Evolutionary conservation across 64 coral and sea anemone species (phyloP), one percentile per base, ranked within the genome.

Genomic region (Platygyra sinensis): DNA sequence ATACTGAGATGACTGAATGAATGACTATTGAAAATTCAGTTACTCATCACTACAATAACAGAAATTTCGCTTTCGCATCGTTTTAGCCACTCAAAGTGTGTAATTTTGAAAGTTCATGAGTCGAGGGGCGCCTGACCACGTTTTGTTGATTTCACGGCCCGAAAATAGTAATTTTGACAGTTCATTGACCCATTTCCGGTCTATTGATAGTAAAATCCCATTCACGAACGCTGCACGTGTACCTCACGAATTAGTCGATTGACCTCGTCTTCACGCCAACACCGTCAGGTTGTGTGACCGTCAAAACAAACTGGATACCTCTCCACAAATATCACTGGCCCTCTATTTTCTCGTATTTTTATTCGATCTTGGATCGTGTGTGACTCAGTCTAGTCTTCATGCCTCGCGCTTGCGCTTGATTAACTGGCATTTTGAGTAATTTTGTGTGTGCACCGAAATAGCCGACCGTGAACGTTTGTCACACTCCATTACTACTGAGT

Each of bases 181-280:
- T 59, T 69, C 4, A n/a, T 15, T 29, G 17, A 25, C 15, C 22
- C 62, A 62, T 77, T 80, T 87, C 63, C 17, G 79, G 72, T 77
- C 39, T 75, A 27, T 86, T 30, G 59, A 76, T 90, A 87, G 95
- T 93, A 91, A 96, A 94, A 91, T 96, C 89, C 83, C 95, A 89
- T 94, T 88, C 91, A 96, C 92, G 95, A 89, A 78, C 61, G 27
- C 49, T 72, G 74, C 95, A 96, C 95, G 95, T 96, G 94, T 54
- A 87, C 18, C 20, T 75, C 29, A 83, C 89, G 87, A 91, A 91
- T 71, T 29, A 51, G 46, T 71, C 24, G 76, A 84, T 84, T 22
- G 49, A 62, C 78, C 89, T 74, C 75, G 60, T 80, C n/a, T 67
- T 4, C 80, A 84, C 25, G 22, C 65, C 11, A 69, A 69, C 10